phyloP scores from a whole-genome alignment of 2,888 invertebrate genomes.

The Caenorhabditis parvicauda region DNA sequence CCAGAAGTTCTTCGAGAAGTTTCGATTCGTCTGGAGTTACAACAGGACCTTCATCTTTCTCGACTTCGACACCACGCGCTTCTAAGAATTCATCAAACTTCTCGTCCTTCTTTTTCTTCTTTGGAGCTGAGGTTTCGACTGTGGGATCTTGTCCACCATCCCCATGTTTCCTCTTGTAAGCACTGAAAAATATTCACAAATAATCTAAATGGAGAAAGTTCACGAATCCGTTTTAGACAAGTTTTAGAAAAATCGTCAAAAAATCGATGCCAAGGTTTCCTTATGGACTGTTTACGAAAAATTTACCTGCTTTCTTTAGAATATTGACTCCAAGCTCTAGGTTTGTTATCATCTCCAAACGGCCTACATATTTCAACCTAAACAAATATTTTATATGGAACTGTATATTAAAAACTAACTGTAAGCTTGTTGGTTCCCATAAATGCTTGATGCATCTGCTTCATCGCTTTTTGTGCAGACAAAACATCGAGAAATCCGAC shows the following conservation, averaged over 20 bases:
- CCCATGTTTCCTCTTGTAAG: slow-evolving; percentile 35
- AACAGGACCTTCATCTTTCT: no score
- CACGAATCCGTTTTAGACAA: no score
- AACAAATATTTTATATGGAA: not conserved
- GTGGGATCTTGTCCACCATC: slow-evolving; percentile 10
- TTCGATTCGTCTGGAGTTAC: slow-evolving; percentile 21
- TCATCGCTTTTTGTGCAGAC: slow-evolving; percentile 76
- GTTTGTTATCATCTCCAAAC: slow-evolving; percentile 70
- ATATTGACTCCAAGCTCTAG: slow-evolving; percentile 90
- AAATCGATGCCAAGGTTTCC: no score
- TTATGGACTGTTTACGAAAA: not conserved
- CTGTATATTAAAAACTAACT: slow-evolving; percentile 63
- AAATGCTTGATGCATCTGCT: slow-evolving; percentile 80
- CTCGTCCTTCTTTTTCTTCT: slow-evolving; percentile 69
- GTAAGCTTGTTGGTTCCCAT: slow-evolving; percentile 79
- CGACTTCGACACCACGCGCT: slow-evolving; percentile 71
- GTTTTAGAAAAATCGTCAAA: no score
- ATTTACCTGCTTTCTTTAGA: slow-evolving; percentile 74
- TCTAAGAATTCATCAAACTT: slow-evolving; percentile 84
- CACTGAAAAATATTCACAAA: slow-evolving; percentile 14
- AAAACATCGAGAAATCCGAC: slow-evolving; percentile 82
- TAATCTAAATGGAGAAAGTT: no score
- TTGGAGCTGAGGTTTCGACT: slow-evolving; percentile 13
- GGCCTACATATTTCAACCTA: slow-evolving; percentile 70
- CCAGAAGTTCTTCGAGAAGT: slow-evolving; percentile 32